phyloP scores from a whole-genome alignment of 2,797 vertebrate genomes.

The Tinamus major region DNA sequence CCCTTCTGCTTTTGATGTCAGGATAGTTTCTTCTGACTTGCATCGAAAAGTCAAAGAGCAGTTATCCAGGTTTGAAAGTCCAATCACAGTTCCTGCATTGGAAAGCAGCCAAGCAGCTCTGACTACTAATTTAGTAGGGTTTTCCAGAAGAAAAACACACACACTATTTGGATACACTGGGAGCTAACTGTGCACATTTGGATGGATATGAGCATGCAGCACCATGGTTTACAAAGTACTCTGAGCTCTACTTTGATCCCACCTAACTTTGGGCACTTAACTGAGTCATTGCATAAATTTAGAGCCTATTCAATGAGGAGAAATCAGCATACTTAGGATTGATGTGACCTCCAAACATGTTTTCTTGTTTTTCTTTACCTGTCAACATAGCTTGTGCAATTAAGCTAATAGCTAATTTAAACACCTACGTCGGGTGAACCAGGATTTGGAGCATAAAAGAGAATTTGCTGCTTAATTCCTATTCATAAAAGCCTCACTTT shows the following conservation, averaged over 20 bases:
- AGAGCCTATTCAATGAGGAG: neutral
- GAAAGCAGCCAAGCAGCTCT: neutral
- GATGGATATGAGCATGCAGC: neutral
- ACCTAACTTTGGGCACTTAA: neutral
- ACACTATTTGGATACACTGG: rapidly evolving
- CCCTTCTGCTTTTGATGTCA: neutral
- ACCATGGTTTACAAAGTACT: rapidly evolving
- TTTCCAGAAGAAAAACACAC: neutral
- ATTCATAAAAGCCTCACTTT: neutral
- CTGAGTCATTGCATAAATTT: neutral
- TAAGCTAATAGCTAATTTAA: neutral
- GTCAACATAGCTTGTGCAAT: neutral
- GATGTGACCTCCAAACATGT: neutral
- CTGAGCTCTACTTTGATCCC: neutral
- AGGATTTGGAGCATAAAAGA: neutral
- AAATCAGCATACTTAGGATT: neutral
- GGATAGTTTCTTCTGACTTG: neutral
- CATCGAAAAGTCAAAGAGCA: neutral
- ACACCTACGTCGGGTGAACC: neutral
- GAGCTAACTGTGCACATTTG: rapidly evolving
- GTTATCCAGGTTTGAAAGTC: neutral
- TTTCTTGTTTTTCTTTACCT: neutral
- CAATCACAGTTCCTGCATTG: neutral
- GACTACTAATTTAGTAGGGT: neutral
- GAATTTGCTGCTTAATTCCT: neutral